Conservation (phyloP, 2,888 invertebrate species). For the Caenorhabditis imperialis region DNA sequence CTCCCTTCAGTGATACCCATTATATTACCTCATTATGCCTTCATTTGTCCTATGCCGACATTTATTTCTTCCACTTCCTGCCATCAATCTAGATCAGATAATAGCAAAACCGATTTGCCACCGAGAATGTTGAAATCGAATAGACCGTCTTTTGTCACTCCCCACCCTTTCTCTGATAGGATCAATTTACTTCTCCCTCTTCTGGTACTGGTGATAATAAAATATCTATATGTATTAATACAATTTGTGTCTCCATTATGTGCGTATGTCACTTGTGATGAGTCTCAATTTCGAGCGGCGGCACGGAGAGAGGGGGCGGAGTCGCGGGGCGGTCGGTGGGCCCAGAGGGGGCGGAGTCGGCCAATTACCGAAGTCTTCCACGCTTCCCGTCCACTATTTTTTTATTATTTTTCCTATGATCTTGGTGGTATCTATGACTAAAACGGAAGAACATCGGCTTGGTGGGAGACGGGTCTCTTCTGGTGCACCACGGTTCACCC, state of each 20-base stretch:
- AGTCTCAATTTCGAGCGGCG: slow-evolving; percentile 49
- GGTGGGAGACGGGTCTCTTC: too few species aligned
- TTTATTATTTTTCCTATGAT: not conserved
- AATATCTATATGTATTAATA: slow-evolving; percentile 41
- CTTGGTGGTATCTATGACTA: not conserved
- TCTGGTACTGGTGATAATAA: slow-evolving; percentile 15
- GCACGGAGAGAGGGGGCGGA: slow-evolving; percentile 29
- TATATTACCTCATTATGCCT: slow-evolving; percentile 28
- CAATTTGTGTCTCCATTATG: slow-evolving; percentile 17
- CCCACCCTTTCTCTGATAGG: too few species aligned
- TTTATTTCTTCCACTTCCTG: slow-evolving; percentile 19
- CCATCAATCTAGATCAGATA: slow-evolving; percentile 46
- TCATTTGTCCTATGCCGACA: slow-evolving; percentile 23
- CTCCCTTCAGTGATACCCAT: slow-evolving; percentile 9
- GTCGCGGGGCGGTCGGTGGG: slow-evolving; percentile 12
- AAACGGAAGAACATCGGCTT: too few species aligned
- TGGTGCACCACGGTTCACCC: too few species aligned
- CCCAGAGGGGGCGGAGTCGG: slow-evolving; percentile 29
- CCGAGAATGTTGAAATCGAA: slow-evolving; percentile 32
- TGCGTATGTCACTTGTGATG: slow-evolving; percentile 41
- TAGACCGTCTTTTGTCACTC: too few species aligned
- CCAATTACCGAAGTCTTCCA: slow-evolving; percentile 28
- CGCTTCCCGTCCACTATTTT: not conserved
- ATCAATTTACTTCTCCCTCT: not conserved
- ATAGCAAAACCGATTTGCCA: slow-evolving; percentile 24